Conservation (phyloP, 2,888 invertebrate genomes). For the Nemotelus pantherinus region DNA sequence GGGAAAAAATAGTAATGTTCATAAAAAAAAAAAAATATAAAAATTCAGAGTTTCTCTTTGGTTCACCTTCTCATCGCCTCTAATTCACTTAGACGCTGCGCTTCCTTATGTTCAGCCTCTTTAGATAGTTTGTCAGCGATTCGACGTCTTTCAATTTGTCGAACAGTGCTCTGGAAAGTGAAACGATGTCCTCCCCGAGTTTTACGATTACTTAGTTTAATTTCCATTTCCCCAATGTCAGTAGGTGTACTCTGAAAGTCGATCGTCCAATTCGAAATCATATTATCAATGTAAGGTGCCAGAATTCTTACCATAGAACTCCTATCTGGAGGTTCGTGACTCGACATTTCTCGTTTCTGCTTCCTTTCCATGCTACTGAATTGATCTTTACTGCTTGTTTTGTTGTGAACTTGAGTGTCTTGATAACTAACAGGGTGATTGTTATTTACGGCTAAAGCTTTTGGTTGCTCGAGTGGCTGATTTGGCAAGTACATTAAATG, state of each 20-base stretch:
- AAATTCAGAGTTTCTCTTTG: neutral
- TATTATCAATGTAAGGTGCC: no score
- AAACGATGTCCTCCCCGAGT: conserved; percentile 70
- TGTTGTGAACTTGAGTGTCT: no score
- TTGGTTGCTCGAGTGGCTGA: conserved; percentile 55
- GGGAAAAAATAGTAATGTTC: conserved; percentile 20
- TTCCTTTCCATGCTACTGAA: no score
- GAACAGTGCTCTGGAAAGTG: conserved; percentile 84
- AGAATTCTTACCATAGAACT: no score
- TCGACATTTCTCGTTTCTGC: no score
- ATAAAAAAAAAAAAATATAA: conserved; percentile 23
- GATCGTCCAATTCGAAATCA: neutral
- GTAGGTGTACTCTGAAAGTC: no score
- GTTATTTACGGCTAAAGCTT: no score
- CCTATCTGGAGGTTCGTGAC: no score
- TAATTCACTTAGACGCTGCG: conserved; percentile 77
- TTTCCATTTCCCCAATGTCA: neutral
- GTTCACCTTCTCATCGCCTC: conserved; percentile 78
- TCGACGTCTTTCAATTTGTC: conserved; percentile 80
- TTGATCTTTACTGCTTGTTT: no score
- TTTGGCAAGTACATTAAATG: conserved; percentile 80
- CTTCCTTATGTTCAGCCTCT: conserved; percentile 81
- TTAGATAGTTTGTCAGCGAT: conserved; percentile 79
- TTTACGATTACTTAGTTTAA: neutral
- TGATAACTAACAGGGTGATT: no score